phyloP scores from a whole-genome alignment of 2,113 vertebrate genomes.

The Monopterus albus region DNA sequence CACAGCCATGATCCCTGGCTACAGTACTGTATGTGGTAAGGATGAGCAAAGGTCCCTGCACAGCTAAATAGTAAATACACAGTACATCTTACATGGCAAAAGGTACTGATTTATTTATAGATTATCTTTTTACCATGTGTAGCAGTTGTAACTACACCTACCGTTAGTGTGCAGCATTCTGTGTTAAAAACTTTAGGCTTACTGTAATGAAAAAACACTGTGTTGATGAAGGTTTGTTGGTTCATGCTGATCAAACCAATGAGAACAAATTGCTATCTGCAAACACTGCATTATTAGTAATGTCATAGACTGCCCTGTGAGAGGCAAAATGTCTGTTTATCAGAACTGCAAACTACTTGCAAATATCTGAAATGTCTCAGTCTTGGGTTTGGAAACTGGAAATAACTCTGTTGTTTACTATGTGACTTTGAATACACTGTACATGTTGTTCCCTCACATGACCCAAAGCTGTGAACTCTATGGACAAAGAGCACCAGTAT shows the following conservation, averaged over 20 bases:
- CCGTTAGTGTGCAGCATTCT: not conserved
- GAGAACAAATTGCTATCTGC: not conserved
- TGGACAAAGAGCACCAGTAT: conserved; percentile 71
- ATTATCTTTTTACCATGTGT: too few relatives aligned
- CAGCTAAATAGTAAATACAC: conserved; percentile 11
- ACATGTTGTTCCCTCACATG: conserved; percentile 46
- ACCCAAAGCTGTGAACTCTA: conserved; percentile 57
- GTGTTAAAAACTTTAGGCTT: too few relatives aligned
- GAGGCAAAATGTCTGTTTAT: too few relatives aligned
- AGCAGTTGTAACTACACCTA: not conserved
- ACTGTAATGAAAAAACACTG: too few relatives aligned
- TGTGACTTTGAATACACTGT: conserved; percentile 36
- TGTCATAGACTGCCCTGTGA: not conserved
- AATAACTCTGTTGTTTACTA: conserved; percentile 52
- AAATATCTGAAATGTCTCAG: too few relatives aligned
- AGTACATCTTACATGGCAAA: not conserved
- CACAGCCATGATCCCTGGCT: too few relatives aligned
- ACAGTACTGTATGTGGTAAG: not conserved
- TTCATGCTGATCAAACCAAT: too few relatives aligned
- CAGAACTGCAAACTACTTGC: too few relatives aligned
- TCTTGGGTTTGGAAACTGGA: conserved; percentile 1
- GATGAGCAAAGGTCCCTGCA: not conserved
- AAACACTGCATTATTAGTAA: conserved; percentile 25
- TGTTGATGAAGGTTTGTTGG: too few relatives aligned
- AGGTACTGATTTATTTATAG: too few relatives aligned